These are phyloP conservation scores for Balanococcus diminutus DNA, from an alignment of 2,888 invertebrate species.

Conservation along the genomic window DNA sequence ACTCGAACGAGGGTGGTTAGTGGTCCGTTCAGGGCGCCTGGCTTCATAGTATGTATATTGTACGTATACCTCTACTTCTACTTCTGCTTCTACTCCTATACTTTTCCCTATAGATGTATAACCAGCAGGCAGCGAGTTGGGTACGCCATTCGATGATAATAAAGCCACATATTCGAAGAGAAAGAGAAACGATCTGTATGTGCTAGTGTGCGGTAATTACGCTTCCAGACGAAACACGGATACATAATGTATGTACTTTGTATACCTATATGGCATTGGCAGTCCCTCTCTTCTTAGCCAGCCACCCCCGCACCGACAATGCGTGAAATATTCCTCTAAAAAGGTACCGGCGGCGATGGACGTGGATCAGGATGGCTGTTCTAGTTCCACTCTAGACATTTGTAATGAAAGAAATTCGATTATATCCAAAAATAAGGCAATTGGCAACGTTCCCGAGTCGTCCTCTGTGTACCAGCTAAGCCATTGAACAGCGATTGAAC, in stretches of 20 bases:
- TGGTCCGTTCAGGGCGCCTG: constrained; percentile 18
- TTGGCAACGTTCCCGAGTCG: not conserved
- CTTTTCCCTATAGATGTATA: not conserved
- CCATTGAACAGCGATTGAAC: not conserved
- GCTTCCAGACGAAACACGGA: not conserved
- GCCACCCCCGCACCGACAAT: no score
- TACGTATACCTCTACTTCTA: no score
- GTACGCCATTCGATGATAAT: not conserved
- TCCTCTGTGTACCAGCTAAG: not conserved
- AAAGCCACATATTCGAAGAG: not conserved
- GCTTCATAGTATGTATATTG: no score
- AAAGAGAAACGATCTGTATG: not conserved
- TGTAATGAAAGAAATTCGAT: not conserved
- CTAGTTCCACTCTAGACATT: not conserved
- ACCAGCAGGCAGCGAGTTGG: not conserved
- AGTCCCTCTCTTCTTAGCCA: no score
- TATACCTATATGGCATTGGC: no score
- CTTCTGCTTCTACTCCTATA: not conserved
- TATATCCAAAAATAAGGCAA: not conserved
- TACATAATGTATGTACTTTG: no score
- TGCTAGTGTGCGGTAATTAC: not conserved
- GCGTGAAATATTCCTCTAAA: not conserved
- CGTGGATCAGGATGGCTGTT: no score
- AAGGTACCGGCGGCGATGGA: not conserved
- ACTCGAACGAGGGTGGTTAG: constrained; percentile 4